Percentiles rank a stretch among this genome's conserved stretches.
These are phyloP conservation scores for Eulithis testata DNA, from an alignment of 2,888 invertebrate species.

Conservation along the genomic window DNA sequence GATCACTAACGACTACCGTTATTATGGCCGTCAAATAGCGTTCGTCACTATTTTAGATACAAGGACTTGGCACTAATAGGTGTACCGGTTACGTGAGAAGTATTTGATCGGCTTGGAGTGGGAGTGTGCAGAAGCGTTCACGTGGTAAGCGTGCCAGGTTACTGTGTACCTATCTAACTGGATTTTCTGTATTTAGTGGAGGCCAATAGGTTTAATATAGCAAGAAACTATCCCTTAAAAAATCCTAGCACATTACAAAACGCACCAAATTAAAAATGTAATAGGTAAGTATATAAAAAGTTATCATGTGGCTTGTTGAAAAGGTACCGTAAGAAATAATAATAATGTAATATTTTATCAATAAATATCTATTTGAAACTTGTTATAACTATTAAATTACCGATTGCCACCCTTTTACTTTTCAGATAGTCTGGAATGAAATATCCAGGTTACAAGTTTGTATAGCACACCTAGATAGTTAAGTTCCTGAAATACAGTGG, in stretches of 20 bases:
- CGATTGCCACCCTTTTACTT: no score
- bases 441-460: no score
- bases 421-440: no score
- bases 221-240: no score
- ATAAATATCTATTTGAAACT: no score
- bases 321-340: no score
- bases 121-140: background rate
- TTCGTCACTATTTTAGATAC: background rate
- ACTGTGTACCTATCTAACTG: background rate
- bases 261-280: no score
- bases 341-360: no score
- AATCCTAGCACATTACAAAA: no score
- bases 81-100: slow-evolving; percentile 4
- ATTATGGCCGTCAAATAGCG: background rate
- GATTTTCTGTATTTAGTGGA: background rate
- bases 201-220: background rate
- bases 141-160: background rate
- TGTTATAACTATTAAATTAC: no score
- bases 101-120: slow-evolving; percentile 11
- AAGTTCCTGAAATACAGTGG: slow-evolving; percentile 26
- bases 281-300: no score
- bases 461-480: background rate
- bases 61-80: background rate
- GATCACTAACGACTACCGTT: background rate
- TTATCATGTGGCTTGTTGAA: no score